Evolutionary conservation across 2,113 vertebrate species (phyloP).

Genomic region (Heteronetta atricapilla): DNA sequence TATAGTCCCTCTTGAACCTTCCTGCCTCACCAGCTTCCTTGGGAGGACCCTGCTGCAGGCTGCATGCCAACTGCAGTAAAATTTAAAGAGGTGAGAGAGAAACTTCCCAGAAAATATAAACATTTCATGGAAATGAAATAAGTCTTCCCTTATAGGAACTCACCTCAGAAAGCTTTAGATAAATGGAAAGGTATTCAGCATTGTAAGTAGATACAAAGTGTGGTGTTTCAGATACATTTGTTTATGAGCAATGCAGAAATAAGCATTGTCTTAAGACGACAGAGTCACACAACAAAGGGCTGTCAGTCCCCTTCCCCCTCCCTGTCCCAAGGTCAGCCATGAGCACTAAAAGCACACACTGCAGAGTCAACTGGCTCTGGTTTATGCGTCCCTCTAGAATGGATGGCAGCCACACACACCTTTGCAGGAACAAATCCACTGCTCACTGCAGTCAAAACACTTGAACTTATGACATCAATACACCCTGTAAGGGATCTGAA

Average conservation of each 20-base stretch:
- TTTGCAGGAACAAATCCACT: neutral
- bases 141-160: constrained; percentile 78
- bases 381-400: neutral
- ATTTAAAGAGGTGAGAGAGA: constrained; percentile 99
- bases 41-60: constrained; percentile 85
- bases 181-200: constrained; percentile 70
- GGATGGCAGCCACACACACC: neutral
- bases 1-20: constrained; percentile 84
- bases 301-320: neutral
- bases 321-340: neutral
- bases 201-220: constrained; percentile 62
- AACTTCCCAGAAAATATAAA: constrained; percentile 92
- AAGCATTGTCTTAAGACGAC: neutral
- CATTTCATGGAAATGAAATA: constrained; percentile 85
- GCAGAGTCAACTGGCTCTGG: neutral
- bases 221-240: constrained; percentile 51
- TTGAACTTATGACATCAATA: neutral
- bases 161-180: constrained; percentile 67
- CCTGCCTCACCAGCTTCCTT: constrained; percentile 84
- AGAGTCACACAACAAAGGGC: neutral
- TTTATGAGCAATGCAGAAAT: constrained; percentile 54
- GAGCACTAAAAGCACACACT: neutral
- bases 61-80: constrained; percentile 90
- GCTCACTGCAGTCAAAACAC: neutral
- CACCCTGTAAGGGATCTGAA: neutral